A percentile compares a stretch with the other conserved stretches of the same genome.
These are phyloP conservation scores for Rallus crepitans DNA, from an alignment of 2,797 vertebrate species.

Conservation along the genomic window DNA sequence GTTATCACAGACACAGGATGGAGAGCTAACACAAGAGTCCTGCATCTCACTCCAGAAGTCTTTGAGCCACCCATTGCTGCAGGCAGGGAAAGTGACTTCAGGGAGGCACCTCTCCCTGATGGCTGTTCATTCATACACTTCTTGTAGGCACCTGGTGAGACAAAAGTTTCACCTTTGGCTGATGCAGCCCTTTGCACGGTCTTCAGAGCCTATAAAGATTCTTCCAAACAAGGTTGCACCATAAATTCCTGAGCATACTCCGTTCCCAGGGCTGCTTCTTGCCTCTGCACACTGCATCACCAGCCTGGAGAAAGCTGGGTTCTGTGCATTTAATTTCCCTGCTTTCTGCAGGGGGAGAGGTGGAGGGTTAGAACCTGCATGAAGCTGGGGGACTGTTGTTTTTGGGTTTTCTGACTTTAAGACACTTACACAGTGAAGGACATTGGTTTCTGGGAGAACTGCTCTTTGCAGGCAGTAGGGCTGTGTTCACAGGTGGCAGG, in stretches of 20 bases:
- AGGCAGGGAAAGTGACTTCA: background rate
- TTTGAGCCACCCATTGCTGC: background rate
- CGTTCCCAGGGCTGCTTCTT: background rate
- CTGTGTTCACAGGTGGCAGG: background rate
- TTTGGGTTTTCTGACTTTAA: background rate
- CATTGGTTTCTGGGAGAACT: background rate
- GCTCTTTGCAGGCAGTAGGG: background rate
- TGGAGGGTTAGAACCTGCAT: background rate
- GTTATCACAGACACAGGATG: rapidly evolving
- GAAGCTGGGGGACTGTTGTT: background rate
- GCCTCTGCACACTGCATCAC: background rate
- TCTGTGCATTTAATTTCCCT: background rate
- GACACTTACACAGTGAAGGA: background rate
- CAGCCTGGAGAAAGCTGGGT: background rate
- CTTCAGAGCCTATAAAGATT: background rate
- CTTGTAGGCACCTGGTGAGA: background rate
- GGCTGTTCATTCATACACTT: background rate
- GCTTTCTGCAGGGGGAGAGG: background rate
- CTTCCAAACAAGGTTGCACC: background rate
- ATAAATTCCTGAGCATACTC: background rate
- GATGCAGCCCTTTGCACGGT: background rate
- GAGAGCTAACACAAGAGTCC: rapidly evolving
- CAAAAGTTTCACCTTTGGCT: background rate
- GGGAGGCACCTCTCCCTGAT: rapidly evolving
- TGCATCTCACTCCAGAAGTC: background rate